Conservation (phyloP, 2,797 vertebrate species). For the Clamator glandarius region DNA sequence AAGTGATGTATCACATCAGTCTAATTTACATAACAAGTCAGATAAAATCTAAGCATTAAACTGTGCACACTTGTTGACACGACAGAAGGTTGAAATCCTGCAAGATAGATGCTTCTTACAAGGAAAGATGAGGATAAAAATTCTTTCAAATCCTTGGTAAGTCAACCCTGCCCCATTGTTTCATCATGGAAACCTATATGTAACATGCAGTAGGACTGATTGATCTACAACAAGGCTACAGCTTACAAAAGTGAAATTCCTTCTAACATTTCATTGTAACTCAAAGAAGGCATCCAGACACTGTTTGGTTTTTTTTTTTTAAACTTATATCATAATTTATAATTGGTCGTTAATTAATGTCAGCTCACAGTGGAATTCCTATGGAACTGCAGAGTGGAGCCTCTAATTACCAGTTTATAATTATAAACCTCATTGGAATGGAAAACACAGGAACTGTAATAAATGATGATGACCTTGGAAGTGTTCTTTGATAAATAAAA, state of each 20-base stretch:
- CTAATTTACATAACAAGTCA: conserved; percentile 62
- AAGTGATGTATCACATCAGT: conserved; percentile 33
- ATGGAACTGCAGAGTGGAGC: conserved; percentile 70
- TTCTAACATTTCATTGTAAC: background rate
- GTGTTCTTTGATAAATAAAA: conserved; percentile 36
- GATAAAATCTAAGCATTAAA: conserved; percentile 33
- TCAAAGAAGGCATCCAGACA: conserved; percentile 46
- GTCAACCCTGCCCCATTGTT: background rate
- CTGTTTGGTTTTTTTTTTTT: conserved; percentile 34
- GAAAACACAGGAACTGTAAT: conserved; percentile 74
- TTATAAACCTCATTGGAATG: conserved; percentile 71
- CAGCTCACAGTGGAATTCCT: conserved; percentile 70
- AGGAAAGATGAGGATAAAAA: conserved; percentile 21
- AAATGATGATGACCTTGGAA: conserved; percentile 54
- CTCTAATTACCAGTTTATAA: conserved; percentile 71
- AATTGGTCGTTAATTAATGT: conserved; percentile 75
- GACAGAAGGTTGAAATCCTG: conserved; percentile 43
- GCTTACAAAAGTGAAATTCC: background rate
- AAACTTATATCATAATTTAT: conserved; percentile 64
- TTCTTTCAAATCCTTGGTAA: background rate
- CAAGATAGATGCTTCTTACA: conserved; percentile 47
- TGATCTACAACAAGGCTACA: background rate
- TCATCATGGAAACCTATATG: background rate
- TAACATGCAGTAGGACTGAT: background rate
- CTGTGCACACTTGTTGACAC: conserved; percentile 47